Evolutionary conservation across 2,113 vertebrate genomes (phyloP), one percentile per base, ranked within the genome.

Genomic region (Melanotaenia duboulayi): DNA sequence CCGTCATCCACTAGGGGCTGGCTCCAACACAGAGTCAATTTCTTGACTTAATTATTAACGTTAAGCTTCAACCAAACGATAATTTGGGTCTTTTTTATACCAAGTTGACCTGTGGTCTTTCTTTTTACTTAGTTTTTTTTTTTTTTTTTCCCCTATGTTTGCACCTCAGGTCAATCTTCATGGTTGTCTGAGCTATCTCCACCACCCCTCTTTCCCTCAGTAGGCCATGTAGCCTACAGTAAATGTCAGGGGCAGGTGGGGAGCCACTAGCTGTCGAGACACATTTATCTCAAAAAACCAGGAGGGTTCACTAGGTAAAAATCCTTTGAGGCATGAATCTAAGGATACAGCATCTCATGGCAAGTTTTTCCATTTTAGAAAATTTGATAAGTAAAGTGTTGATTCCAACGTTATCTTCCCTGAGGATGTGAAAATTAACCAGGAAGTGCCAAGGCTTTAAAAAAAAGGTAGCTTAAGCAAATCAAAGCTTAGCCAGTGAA

Each of bases 171-270:
- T 75, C 78, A 60, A 24, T 44, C 48, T 80, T 85, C 65, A 74
- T 74, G 78, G 60, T 72, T 71, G 76, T 72, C 78, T 70, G 76
- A 79, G 61, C 76, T 78, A 76, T 78, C 84, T 84, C 76, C 60
- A 54, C 65, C 78, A 75, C 49, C 64, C 40, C 8, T 48, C 71
- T 68, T 71, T 50, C 44, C 55, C 52, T 54, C 61, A 14, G 28
- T 28, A 28, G 28, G 24, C 65, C 61, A 58, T 44, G 60, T 72
- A 75, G 75, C 75, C 81, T 69, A 55, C 60, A 54, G 85, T 87
- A 90, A 92, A 93, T 89, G 89, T 91, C 91, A 91, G 64, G 32
- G 72, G 70, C 65, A 79, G 76, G 73, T 81, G 87, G 84, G 82
- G 86, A 85, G 80, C 71, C 32, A 51, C 48, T 54, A 77, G 74